These are phyloP conservation scores for Ondatra zibethicus DNA, from an alignment of 2,113 vertebrate species.

Conservation along the genomic window DNA sequence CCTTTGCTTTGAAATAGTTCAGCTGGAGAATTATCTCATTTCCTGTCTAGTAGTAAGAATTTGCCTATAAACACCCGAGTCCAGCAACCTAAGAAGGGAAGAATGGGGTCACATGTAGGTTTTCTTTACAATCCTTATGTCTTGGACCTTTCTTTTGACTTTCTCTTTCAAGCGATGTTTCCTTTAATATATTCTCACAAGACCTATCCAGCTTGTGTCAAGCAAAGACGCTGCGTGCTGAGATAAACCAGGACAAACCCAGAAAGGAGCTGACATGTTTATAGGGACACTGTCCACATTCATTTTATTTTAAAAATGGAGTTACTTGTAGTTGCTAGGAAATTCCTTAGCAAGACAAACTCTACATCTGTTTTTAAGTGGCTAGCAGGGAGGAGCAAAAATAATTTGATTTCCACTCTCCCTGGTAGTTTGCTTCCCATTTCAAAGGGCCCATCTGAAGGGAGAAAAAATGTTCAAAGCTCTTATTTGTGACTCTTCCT, in stretches of 20 bases:
- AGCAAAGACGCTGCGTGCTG: not conserved
- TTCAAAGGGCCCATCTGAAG: slow-evolving; percentile 32
- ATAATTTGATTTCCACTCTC: slow-evolving; percentile 65
- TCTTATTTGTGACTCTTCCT: slow-evolving; percentile 34
- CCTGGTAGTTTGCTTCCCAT: slow-evolving; percentile 45
- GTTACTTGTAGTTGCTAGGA: slow-evolving; percentile 56
- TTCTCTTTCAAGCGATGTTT: not conserved
- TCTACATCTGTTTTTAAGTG: slow-evolving; percentile 56
- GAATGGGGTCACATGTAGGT: not conserved
- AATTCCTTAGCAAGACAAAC: slow-evolving; percentile 49
- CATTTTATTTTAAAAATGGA: slow-evolving; percentile 43
- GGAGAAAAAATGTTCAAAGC: not conserved
- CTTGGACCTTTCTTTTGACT: not conserved
- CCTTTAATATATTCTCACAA: not conserved
- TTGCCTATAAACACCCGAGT: not conserved
- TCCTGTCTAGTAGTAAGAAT: not conserved
- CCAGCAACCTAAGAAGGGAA: not conserved
- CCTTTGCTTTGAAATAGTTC: not conserved
- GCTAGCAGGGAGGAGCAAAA: slow-evolving; percentile 27
- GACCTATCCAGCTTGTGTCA: not conserved
- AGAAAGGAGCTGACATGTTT: not conserved
- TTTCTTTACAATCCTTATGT: not conserved
- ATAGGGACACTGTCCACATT: not conserved
- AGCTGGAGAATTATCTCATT: not conserved
- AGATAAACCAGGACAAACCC: slow-evolving; percentile 16